A percentile compares a stretch with the other conserved stretches of the same genome.
Conservation (phyloP, 2,797 vertebrate species). For the Eutrigla gurnardus region DNA sequence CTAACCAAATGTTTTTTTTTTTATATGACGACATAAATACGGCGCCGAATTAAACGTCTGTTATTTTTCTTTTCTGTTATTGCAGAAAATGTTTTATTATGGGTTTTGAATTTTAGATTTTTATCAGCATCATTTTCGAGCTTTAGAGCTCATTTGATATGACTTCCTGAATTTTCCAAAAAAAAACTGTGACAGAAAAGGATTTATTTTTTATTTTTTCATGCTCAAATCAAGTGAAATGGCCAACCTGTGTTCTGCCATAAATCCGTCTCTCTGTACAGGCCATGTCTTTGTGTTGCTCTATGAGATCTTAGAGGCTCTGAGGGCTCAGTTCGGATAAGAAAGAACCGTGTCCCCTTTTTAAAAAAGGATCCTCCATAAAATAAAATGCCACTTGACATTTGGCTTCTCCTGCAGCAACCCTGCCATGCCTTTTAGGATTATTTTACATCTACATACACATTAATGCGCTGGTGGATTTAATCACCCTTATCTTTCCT, state of each 20-base stretch:
- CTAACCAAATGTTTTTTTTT: slow-evolving; percentile 48
- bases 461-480: slow-evolving; percentile 85
- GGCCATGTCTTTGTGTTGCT: slow-evolving; percentile 63
- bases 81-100: not conserved
- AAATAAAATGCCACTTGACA: slow-evolving; percentile 87
- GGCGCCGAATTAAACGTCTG: too few species aligned
- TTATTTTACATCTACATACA: slow-evolving; percentile 85
- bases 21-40: slow-evolving; percentile 24
- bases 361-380: slow-evolving; percentile 62
- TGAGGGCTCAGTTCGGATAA: slow-evolving; percentile 72
- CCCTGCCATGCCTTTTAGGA: slow-evolving; percentile 85
- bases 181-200: slow-evolving; percentile 33
- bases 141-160: not conserved
- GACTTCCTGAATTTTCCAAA: slow-evolving; percentile 21
- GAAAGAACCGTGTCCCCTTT: slow-evolving; percentile 65
- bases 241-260: slow-evolving; percentile 46
- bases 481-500: slow-evolving; percentile 84
- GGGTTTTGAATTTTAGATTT: not conserved
- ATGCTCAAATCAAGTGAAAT: slow-evolving; percentile 48
- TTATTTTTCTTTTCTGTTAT: not conserved
- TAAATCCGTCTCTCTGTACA: slow-evolving; percentile 50
- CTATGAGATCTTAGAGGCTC: slow-evolving; percentile 63
- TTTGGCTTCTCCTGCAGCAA: slow-evolving; percentile 86
- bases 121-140: not conserved
- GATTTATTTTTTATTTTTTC: not conserved